Conservation (phyloP, 2,113 vertebrate species). For the Chamaea fasciata region DNA sequence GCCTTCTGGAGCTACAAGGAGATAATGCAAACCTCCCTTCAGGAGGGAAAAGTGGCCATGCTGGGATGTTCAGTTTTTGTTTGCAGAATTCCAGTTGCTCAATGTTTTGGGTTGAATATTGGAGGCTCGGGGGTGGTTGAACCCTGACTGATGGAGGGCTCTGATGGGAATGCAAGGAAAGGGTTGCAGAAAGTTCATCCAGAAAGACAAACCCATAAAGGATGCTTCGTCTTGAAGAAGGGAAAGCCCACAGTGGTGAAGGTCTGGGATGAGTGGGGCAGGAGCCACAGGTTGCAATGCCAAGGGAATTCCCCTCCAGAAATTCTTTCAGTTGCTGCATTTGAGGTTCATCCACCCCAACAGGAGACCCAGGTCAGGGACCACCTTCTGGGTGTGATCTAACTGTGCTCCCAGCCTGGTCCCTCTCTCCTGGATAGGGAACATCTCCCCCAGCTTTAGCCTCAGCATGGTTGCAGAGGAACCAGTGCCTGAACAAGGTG, state of each 20-base stretch:
- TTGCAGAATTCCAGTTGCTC: not conserved
- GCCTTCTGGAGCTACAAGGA: conserved; percentile 31
- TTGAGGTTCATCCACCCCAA: not conserved
- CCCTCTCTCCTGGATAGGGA: not conserved
- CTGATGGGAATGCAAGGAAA: not conserved
- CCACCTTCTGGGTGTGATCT: not conserved
- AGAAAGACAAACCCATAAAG: not conserved
- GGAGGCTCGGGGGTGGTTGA: not conserved
- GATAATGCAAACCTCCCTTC: not conserved
- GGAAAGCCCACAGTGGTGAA: not conserved
- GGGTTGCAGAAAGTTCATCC: not conserved
- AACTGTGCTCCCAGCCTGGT: not conserved
- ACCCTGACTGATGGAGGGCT: not conserved
- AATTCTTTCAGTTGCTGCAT: not conserved
- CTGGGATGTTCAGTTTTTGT: not conserved
- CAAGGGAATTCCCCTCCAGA: not conserved
- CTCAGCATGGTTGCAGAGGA: not conserved
- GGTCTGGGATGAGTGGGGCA: not conserved
- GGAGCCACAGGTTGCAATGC: not conserved
- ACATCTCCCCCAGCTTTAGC: not conserved
- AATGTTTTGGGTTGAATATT: rapidly evolving
- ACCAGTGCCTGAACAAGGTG: not conserved
- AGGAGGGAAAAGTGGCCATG: not conserved
- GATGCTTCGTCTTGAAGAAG: not conserved
- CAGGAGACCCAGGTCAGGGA: not conserved